Evolutionary conservation across 2,797 vertebrate species (phyloP).

Genomic region (Sebastes iracundus): DNA sequence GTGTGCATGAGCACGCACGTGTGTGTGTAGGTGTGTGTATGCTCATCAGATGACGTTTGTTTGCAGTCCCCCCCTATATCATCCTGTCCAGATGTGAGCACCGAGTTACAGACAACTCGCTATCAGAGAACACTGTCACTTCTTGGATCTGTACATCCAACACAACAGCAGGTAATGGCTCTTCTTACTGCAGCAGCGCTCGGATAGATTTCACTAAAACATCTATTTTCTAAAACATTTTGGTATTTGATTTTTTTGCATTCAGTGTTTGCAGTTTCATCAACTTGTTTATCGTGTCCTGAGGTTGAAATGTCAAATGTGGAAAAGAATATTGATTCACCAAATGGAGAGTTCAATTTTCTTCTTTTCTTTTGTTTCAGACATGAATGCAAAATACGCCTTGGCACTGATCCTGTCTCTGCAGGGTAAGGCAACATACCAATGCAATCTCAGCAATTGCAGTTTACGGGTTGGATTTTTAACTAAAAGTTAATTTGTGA

Average conservation of each 20-base stretch:
- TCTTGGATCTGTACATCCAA: slow-evolving; percentile 72
- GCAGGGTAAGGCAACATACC: slow-evolving; percentile 79
- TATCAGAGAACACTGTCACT: slow-evolving; percentile 76
- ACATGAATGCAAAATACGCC: slow-evolving; percentile 78
- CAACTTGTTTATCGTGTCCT: background rate
- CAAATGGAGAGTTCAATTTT: background rate
- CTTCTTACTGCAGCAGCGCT: background rate
- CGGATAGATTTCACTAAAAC: background rate
- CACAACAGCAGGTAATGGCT: slow-evolving; percentile 71
- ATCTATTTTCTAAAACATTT: background rate
- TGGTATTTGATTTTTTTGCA: background rate
- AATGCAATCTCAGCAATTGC: background rate
- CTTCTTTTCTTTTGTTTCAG: slow-evolving; percentile 62
- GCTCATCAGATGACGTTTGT: slow-evolving; percentile 81
- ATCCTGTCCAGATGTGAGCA: slow-evolving; percentile 75
- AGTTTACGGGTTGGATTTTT: background rate
- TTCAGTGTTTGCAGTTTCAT: background rate
- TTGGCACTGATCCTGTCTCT: slow-evolving; percentile 80
- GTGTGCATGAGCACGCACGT: slow-evolving; percentile 19
- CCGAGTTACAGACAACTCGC: slow-evolving; percentile 79
- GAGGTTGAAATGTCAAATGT: background rate
- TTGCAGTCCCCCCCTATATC: slow-evolving; percentile 82
- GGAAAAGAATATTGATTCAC: background rate
- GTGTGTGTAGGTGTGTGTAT: slow-evolving; percentile 63
- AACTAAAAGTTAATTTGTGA: background rate